A percentile compares a stretch with the other conserved stretches of the same genome.
Conservation (phyloP, 2,797 vertebrate species). For the Halcyon smyrnensis region DNA sequence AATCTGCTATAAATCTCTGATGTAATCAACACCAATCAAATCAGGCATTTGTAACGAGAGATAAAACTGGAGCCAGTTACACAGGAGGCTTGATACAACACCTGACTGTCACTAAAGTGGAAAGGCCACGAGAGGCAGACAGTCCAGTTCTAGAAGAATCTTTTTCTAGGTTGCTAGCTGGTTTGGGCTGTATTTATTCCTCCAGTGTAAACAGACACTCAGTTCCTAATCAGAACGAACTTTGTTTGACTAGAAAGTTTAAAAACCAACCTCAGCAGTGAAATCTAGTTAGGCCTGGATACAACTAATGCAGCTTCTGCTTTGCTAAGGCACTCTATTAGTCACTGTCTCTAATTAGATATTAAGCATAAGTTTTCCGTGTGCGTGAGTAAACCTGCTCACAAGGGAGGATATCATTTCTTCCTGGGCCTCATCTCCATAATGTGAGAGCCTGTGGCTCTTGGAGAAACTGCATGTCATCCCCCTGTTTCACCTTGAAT, state of each 20-base stretch:
- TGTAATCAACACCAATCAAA: background rate
- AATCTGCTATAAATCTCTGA: background rate
- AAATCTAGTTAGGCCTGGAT: slow-evolving; percentile 4
- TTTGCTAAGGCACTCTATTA: slow-evolving; percentile 8
- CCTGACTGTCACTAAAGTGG: background rate
- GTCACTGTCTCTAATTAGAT: slow-evolving; percentile 69
- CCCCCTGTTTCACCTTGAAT: background rate
- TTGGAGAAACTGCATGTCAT: slow-evolving; percentile 29
- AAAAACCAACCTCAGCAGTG: background rate
- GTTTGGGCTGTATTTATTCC: background rate
- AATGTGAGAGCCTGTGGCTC: slow-evolving; percentile 36
- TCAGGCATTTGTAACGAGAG: background rate
- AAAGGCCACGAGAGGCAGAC: background rate
- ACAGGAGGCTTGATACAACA: background rate
- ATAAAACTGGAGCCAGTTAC: background rate
- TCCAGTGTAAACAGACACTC: background rate
- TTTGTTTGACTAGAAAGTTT: slow-evolving; percentile 15
- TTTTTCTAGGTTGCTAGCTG: background rate
- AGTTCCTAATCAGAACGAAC: background rate
- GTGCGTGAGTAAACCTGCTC: slow-evolving; percentile 59
- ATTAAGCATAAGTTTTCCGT: slow-evolving; percentile 61
- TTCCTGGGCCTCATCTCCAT: slow-evolving; percentile 55
- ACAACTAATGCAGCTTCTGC: slow-evolving; percentile 50
- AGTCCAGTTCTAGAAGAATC: background rate
- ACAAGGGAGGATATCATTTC: slow-evolving; percentile 59